phyloP scores from a whole-genome alignment of 1,140 invertebrate genomes.

The Eriosoma lanigerum region DNA sequence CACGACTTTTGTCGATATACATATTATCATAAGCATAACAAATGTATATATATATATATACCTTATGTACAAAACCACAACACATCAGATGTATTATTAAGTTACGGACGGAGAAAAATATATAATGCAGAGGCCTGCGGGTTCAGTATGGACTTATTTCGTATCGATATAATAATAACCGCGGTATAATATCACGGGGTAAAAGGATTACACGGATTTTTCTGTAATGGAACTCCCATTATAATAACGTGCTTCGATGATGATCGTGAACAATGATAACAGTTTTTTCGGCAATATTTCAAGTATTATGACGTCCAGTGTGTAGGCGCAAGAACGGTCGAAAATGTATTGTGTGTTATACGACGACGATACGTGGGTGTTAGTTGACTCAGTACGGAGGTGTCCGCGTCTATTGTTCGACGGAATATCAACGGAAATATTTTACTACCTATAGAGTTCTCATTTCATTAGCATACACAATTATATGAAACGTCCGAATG shows the following conservation, averaged over 20 bases:
- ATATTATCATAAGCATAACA: too few relatives aligned
- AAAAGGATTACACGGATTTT: conserved; percentile 4
- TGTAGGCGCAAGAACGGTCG: conserved; percentile 10
- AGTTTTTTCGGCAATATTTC: conserved; percentile 16
- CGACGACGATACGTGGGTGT: conserved; percentile 12
- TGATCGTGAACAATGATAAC: background rate
- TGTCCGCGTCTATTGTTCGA: background rate
- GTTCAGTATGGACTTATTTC: background rate
- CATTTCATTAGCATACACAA: conserved; percentile 4
- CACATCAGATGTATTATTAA: too few relatives aligned
- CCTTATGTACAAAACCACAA: too few relatives aligned
- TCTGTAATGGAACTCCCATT: background rate
- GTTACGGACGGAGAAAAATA: too few relatives aligned
- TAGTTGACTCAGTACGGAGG: background rate
- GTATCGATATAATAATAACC: background rate
- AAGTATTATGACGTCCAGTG: conserved; percentile 7
- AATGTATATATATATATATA: too few relatives aligned
- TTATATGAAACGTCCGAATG: background rate
- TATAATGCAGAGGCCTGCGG: background rate
- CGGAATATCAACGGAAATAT: conserved; percentile 13
- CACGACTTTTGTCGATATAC: too few relatives aligned
- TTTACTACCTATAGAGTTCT: background rate
- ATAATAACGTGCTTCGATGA: background rate
- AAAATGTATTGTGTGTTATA: conserved; percentile 1
- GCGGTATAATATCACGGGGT: too few relatives aligned